Conservation (phyloP, 1,140 invertebrate genomes). For the Scaptomyza pallida region DNA sequence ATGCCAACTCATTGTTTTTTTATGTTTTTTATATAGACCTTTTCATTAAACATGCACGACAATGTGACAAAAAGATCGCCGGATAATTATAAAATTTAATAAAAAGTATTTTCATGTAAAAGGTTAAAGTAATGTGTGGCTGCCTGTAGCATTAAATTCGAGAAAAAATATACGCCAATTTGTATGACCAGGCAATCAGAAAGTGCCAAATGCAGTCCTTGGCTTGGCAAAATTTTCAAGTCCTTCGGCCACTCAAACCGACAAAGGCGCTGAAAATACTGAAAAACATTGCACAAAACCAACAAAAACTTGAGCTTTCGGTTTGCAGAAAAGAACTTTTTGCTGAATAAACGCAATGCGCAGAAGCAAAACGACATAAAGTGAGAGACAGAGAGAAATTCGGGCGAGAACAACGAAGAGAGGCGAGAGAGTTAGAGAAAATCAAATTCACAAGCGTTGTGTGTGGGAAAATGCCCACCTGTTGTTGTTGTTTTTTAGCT, state of each 20-base stretch:
- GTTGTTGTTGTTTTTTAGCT: constrained; percentile 58
- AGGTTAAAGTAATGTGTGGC: too few relatives aligned
- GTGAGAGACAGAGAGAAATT: constrained; percentile 15
- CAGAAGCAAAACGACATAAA: constrained; percentile 56
- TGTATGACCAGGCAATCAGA: constrained; percentile 56
- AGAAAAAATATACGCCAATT: constrained; percentile 42
- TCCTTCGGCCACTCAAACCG: constrained; percentile 62
- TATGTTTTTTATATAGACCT: constrained; percentile 10
- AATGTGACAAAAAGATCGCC: background rate
- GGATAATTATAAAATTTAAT: constrained; percentile 26
- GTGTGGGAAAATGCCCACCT: constrained; percentile 46
- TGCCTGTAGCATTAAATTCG: background rate
- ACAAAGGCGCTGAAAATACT: constrained; percentile 74
- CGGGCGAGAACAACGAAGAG: background rate
- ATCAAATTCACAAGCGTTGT: background rate
- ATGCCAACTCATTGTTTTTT: constrained; percentile 42
- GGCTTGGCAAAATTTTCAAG: constrained; percentile 41
- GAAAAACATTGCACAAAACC: constrained; percentile 44
- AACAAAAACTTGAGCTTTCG: constrained; percentile 32
- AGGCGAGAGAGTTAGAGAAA: background rate
- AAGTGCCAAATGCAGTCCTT: constrained; percentile 62
- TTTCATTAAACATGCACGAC: constrained; percentile 10
- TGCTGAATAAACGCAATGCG: constrained; percentile 68
- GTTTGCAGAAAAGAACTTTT: constrained; percentile 24
- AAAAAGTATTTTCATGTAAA: background rate